Evolutionary conservation across 2,113 vertebrate species (phyloP), one percentile per base, ranked within the genome.

Genomic region (Addax nasomaculatus): DNA sequence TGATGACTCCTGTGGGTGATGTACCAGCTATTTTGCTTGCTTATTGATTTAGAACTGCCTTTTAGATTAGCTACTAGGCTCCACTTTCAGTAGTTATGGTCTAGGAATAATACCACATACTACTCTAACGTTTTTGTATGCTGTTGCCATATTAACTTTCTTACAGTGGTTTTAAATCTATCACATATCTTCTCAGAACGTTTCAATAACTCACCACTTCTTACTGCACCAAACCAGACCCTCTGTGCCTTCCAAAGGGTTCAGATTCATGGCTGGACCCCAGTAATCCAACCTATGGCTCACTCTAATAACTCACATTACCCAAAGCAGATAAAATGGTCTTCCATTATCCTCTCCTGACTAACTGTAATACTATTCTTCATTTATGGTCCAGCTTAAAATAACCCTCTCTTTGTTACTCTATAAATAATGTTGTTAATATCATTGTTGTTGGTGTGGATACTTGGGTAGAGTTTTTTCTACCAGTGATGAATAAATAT

Each of bases 391-490:
- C 45, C 29, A 79, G 27, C 11, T 94, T 76, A 43, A 85, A 88
- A 49, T 2, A 55, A 27, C 29, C 64, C 87, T 53, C 27, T 90
- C n/a, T 47, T 81, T 60, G 30, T 86, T 58, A 87, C 57, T 80
- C 70, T 64, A 9, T 30, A 79, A 78, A 57, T 78, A 55, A 6
- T 60, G 1, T 45, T 84, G 80, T 67, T 73, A 21, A 89, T 78
- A 1, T 60, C n/a, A 70, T 8, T 55, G 21, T n/a, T 85, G 57
- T 11, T 53, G 11, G 2, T 86, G 4, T 53, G 78, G 16, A 80
- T 62, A 70, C 8, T 91, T 67, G 14, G 47, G 76, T 79, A 87
- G 45, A 27, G 19, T 93, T 94, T 96, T 25, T 70, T 64, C 47
- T 95, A 27, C 57, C 30, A 57, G 29, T 78, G 27, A 67, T 47